A percentile compares a stretch with the other conserved stretches of the same genome.
Evolutionary conservation across 2,797 vertebrate genomes (phyloP).

Genomic region (Epinephelus coioides): DNA sequence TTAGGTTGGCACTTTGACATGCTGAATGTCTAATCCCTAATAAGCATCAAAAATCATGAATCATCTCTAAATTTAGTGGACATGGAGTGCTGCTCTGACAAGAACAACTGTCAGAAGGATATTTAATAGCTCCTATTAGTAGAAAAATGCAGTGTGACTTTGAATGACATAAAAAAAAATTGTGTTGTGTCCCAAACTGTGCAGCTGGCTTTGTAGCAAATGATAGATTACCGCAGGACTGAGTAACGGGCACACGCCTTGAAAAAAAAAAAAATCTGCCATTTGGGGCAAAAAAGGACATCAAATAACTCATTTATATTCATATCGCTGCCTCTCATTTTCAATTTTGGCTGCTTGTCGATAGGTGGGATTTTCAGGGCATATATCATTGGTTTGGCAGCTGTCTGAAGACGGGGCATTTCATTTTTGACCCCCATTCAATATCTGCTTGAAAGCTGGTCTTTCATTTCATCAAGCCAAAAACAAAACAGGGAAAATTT

Average conservation of each 20-base stretch:
- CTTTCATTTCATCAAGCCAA: constrained; percentile 48
- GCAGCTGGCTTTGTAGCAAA: constrained; percentile 35
- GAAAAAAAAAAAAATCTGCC: constrained; percentile 31
- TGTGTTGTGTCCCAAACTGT: constrained; percentile 25
- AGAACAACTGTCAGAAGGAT: constrained; percentile 18
- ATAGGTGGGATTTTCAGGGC: constrained; percentile 47
- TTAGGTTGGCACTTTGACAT: not conserved
- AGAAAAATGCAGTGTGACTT: constrained; percentile 8
- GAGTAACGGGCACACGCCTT: not conserved
- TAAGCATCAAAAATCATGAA: not conserved
- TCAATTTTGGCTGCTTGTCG: constrained; percentile 48
- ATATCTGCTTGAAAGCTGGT: constrained; percentile 30
- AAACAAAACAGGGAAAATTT: constrained; percentile 53
- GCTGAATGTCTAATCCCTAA: not conserved
- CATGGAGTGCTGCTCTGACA: not conserved
- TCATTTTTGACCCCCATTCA: constrained; percentile 55
- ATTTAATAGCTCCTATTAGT: constrained; percentile 10
- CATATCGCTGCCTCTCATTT: constrained; percentile 52
- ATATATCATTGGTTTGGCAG: constrained; percentile 62
- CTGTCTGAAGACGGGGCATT: constrained; percentile 36
- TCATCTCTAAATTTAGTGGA: constrained; percentile 14
- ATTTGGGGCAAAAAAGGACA: constrained; percentile 39
- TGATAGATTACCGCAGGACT: constrained; percentile 29
- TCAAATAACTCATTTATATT: constrained; percentile 61
- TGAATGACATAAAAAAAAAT: constrained; percentile 28